Conservation (phyloP, 2,797 vertebrate genomes). For the Pseudochromis fuscus region DNA sequence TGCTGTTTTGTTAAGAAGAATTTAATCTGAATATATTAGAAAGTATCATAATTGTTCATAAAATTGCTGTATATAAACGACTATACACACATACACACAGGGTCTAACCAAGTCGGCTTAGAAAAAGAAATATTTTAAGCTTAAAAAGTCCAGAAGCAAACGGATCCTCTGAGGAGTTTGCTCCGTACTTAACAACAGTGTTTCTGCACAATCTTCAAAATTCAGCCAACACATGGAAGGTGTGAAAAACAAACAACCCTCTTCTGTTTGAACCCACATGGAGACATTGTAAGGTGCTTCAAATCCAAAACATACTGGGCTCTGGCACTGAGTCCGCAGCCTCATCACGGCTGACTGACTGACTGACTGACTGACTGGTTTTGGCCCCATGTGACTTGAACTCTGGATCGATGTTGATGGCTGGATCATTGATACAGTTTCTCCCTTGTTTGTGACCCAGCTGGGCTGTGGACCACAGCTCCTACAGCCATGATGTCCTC, state of each 20-base stretch:
- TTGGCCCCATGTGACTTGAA: conserved; percentile 56
- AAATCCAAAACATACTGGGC: conserved; percentile 37
- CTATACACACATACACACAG: conserved; percentile 52
- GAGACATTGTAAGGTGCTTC: conserved; percentile 75
- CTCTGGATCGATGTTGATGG: conserved; percentile 50
- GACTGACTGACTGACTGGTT: conserved; percentile 32
- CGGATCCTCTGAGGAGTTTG: conserved; percentile 32
- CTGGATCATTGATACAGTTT: conserved; percentile 69
- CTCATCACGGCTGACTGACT: conserved; percentile 43
- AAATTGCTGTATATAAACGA: conserved; percentile 54
- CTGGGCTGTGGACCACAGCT: conserved; percentile 33
- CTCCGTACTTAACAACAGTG: conserved; percentile 24
- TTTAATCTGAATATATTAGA: conserved; percentile 73
- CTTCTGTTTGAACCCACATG: conserved; percentile 26
- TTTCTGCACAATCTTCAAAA: conserved; percentile 27
- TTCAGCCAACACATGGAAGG: conserved; percentile 17
- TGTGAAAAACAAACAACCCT: conserved; percentile 18
- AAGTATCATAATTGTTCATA: conserved; percentile 43
- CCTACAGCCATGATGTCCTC: neutral
- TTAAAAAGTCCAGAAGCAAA: conserved; percentile 54
- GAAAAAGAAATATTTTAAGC: too few relatives aligned
- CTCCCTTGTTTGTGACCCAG: conserved; percentile 25
- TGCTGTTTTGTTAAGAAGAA: conserved; percentile 65
- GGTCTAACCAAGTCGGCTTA: conserved; percentile 51
- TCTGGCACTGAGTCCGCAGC: conserved; percentile 36